These are phyloP conservation scores for Conopomorpha cramerella DNA, from an alignment of 1,140 invertebrate genomes.

Conservation along the genomic window DNA sequence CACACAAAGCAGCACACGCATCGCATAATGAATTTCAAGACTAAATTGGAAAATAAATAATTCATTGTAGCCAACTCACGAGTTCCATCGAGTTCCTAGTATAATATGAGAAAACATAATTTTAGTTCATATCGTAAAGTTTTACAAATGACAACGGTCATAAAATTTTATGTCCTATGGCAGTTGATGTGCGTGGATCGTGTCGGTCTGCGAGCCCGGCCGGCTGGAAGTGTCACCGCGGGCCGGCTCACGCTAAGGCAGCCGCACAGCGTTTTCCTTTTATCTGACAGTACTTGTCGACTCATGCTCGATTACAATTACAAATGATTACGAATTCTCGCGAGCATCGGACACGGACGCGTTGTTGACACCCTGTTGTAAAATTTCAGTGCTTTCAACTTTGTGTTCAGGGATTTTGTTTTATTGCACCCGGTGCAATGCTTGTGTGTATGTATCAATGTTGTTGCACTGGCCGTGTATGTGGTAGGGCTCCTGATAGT, in stretches of 20 bases:
- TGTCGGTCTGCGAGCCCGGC: too few relatives aligned
- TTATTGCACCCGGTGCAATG: too few relatives aligned
- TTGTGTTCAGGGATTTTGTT: background rate
- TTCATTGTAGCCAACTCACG: slow-evolving; percentile 40
- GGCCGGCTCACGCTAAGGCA: too few relatives aligned
- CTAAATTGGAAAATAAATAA: slow-evolving; percentile 42
- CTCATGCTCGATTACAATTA: slow-evolving; percentile 45
- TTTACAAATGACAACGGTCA: slow-evolving; percentile 36
- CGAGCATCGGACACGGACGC: too few relatives aligned
- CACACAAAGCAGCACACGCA: slow-evolving; percentile 17
- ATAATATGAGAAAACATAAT: slow-evolving; percentile 32
- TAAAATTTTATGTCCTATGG: slow-evolving; percentile 42
- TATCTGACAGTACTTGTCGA: too few relatives aligned
- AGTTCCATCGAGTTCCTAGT: slow-evolving; percentile 26
- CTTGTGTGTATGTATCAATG: background rate
- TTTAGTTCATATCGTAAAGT: slow-evolving; percentile 45
- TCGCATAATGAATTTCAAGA: slow-evolving; percentile 26
- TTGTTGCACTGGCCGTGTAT: background rate
- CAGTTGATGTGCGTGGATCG: too few relatives aligned
- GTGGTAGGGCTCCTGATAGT: too few relatives aligned
- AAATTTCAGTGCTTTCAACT: too few relatives aligned
- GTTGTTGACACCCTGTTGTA: too few relatives aligned
- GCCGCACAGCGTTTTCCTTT: too few relatives aligned
- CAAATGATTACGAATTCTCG: slow-evolving; percentile 49
- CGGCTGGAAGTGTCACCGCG: too few relatives aligned